Base-by-base conservation (phyloP, 2,888 invertebrate genomes). In the Oligia strigilis region DNA sequence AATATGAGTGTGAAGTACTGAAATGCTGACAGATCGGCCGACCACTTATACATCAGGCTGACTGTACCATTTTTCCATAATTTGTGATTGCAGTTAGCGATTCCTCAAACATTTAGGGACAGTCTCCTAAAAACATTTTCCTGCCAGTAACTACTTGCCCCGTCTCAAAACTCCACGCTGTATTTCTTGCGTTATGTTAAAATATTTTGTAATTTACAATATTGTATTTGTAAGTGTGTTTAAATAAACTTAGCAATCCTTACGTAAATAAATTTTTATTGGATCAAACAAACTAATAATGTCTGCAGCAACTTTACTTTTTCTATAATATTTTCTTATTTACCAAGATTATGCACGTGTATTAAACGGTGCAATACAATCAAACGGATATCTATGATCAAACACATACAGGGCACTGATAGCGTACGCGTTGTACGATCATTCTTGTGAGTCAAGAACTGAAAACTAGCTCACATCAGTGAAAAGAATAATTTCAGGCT, bases 381-480 rank as follows among this genome's bases (percentile, higher is more conserved):
- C n/a, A 40, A 46, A 29, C 52, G n/a, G n/a, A n/a, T n/a, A n/a
- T n/a, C n/a, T n/a, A n/a, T n/a, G n/a, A n/a, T n/a, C n/a, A 40
- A 46, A 29, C 52, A 78, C 70, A 69, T 17, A 23, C 36, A 67
- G 46, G 23, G 46, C 40, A 65, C 80, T 80, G 80, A 79, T 80
- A 67, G 1, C 46, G 6, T 11, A 8, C 13, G 36, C 55, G 36
- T 40, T 76, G 55, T 29, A n/a, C 5, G 80, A 80, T 80, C 80
- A 80, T 4, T 70, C 0, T 23, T 29, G 11, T 49, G 58, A 49
- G 40, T 69, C 58, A 40, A 58, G 69, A 23, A 14, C 23, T 78
- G 29, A 23, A 46, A 58, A 58, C 40, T 40, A 29, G 46, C 29
- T 46, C 14, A 58, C 58, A 23, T 58, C 23, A 8, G 23, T 9